Conservation (phyloP, 2,888 invertebrate genomes). For the Ganaspis brasiliensis region DNA sequence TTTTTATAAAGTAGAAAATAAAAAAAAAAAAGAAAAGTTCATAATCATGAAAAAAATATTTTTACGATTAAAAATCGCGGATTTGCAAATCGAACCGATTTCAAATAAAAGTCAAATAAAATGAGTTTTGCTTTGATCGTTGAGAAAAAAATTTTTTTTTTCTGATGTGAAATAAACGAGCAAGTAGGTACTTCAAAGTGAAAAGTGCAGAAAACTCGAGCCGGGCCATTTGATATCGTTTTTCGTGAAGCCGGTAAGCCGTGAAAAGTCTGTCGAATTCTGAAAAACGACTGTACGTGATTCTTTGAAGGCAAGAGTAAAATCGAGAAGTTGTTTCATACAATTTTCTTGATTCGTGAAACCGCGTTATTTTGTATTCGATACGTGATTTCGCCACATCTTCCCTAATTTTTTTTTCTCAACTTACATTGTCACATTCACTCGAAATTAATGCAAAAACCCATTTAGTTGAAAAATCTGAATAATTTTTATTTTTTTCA, state of each 20-base stretch:
- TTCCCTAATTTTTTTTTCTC: background rate
- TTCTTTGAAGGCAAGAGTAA: constrained; percentile 20
- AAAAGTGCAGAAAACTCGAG: constrained; percentile 37
- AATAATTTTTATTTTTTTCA: background rate
- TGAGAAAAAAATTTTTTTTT: background rate
- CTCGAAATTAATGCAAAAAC: background rate
- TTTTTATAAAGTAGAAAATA: no score
- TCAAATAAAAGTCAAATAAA: background rate
- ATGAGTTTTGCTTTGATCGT: background rate
- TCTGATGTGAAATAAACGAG: background rate
- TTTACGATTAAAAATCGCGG: no score
- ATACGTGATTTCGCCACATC: background rate
- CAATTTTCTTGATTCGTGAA: constrained; percentile 7
- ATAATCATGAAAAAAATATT: no score
- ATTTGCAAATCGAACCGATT: no score
- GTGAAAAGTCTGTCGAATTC: constrained; percentile 42
- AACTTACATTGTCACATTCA: constrained; percentile 14
- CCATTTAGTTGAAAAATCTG: background rate
- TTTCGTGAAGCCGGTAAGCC: constrained; percentile 35
- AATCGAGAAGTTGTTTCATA: constrained; percentile 25
- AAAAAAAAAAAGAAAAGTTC: no score
- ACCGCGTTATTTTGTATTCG: constrained; percentile 27
- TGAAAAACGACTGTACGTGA: constrained; percentile 43
- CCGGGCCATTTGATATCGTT: constrained; percentile 39
- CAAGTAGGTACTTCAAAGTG: constrained; percentile 9